Conservation (phyloP, 2,888 invertebrate species). For the Nephrotoma appendiculata region DNA sequence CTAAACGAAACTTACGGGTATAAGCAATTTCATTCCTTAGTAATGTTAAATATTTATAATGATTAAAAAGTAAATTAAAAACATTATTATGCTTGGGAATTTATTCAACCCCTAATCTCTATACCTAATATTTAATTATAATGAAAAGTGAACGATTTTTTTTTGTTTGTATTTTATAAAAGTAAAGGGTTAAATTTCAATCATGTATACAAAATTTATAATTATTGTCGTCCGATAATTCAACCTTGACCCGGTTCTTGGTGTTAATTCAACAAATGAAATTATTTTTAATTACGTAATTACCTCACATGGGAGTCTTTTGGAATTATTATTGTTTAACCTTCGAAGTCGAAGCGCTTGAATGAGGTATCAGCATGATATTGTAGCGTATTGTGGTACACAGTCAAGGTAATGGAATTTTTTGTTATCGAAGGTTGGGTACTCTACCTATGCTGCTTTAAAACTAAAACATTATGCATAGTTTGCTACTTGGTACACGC, state of each 20-base stretch:
- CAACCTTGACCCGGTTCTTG: not conserved
- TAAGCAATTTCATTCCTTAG: not conserved
- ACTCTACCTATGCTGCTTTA: too few relatives aligned
- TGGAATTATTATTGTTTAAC: too few relatives aligned
- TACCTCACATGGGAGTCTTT: not conserved
- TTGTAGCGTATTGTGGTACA: too few relatives aligned
- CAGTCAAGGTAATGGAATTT: too few relatives aligned
- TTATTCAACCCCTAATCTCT: not conserved
- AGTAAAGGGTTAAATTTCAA: not conserved
- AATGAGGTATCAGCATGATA: too few relatives aligned
- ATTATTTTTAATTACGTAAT: not conserved
- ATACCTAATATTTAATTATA: not conserved
- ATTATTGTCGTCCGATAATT: not conserved
- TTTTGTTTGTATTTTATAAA: not conserved
- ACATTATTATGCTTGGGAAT: not conserved
- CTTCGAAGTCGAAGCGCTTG: too few relatives aligned
- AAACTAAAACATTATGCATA: too few relatives aligned
- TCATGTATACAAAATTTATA: not conserved
- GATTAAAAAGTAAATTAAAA: not conserved
- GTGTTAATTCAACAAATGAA: not conserved
- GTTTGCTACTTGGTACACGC: not conserved
- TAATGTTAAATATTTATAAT: not conserved
- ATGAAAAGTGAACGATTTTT: not conserved
- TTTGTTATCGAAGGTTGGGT: too few relatives aligned
- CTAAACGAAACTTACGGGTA: not conserved